phyloP scores from a whole-genome alignment of 2,113 vertebrate genomes.

The Nannospalax galili region DNA sequence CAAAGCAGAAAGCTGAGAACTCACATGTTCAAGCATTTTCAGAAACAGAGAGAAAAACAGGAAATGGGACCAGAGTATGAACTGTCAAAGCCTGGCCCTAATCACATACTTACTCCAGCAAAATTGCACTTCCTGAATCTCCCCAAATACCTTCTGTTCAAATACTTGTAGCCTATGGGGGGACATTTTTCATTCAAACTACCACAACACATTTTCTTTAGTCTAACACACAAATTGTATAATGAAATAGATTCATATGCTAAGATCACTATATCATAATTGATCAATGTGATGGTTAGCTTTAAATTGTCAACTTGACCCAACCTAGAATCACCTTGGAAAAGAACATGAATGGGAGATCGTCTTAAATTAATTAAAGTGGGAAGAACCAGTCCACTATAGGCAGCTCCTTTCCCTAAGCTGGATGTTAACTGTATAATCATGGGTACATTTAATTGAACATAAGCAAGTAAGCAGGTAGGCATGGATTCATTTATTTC shows the following conservation, averaged over 20 bases:
- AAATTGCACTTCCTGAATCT: no score
- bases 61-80: no score
- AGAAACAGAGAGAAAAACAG: no score
- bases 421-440: neutral
- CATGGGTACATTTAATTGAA: no score
- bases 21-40: no score
- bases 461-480: no score
- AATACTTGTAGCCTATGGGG: no score
- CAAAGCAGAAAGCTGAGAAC: no score
- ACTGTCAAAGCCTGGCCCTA: no score
- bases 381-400: neutral
- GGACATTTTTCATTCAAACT: no score
- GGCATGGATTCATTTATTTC: neutral
- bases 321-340: neutral
- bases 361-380: neutral
- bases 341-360: neutral
- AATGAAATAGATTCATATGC: neutral
- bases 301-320: neutral
- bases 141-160: no score
- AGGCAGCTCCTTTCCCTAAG: neutral
- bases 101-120: no score
- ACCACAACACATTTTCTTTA: neutral
- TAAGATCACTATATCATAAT: neutral
- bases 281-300: neutral
- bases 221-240: neutral